phyloP scores from a whole-genome alignment of 2,888 invertebrate species.

The Octonoba sinensis region DNA sequence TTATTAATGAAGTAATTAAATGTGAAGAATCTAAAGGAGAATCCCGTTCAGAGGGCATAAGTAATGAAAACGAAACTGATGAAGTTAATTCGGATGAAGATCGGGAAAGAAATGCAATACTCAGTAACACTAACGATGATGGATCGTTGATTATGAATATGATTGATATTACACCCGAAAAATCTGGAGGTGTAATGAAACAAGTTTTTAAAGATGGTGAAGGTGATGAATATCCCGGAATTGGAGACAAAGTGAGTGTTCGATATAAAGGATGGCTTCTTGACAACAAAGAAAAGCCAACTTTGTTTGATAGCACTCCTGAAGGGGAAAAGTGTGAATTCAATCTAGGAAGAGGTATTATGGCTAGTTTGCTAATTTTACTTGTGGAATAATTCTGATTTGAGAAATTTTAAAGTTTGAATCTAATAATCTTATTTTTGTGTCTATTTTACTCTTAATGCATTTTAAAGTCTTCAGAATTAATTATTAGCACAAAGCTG shows the following conservation, averaged over 20 bases:
- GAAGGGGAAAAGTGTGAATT: constrained; percentile 89
- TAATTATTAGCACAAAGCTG: no score
- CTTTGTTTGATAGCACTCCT: constrained; percentile 91
- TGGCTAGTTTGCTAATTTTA: constrained; percentile 17
- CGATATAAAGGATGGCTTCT: constrained; percentile 91
- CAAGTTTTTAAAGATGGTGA: constrained; percentile 81
- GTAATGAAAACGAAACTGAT: no score
- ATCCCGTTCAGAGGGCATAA: no score
- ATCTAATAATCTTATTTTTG: no score
- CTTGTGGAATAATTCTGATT: constrained; percentile 2
- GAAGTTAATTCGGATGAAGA: not conserved
- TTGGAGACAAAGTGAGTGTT: constrained; percentile 81
- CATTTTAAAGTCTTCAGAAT: no score
- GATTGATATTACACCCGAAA: constrained; percentile 77
- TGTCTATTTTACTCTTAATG: no score
- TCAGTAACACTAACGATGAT: not conserved
- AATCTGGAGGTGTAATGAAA: constrained; percentile 85
- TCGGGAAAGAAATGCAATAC: not conserved
- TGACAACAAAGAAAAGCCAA: constrained; percentile 77
- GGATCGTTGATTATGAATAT: not conserved
- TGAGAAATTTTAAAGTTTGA: not conserved
- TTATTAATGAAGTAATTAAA: no score
- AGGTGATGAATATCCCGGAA: constrained; percentile 79
- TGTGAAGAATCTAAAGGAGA: no score
- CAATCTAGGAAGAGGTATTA: constrained; percentile 84